Evolutionary conservation across 2,888 invertebrate genomes (phyloP).

Genomic region (Dolomedes plantarius): DNA sequence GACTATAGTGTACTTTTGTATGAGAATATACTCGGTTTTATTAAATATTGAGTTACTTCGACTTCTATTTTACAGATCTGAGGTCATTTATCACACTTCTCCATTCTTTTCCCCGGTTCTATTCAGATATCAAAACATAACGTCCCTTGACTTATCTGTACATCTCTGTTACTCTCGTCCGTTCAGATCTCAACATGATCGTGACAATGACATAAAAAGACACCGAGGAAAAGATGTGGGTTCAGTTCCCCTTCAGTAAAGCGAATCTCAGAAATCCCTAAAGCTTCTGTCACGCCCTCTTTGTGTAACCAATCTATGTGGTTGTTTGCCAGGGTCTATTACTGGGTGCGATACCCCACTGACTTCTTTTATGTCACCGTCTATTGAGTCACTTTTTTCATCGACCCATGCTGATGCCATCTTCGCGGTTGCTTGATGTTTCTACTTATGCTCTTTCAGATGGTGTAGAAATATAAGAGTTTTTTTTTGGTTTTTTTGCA

Average conservation of each 20-base stretch:
- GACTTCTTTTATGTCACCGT: neutral
- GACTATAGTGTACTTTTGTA: too few relatives aligned
- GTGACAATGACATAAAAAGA: conserved; percentile 6
- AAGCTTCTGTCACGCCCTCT: conserved; percentile 13
- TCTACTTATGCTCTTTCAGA: neutral
- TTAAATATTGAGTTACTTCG: too few relatives aligned
- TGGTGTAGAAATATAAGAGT: too few relatives aligned
- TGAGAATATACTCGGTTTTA: too few relatives aligned
- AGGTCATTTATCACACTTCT: too few relatives aligned
- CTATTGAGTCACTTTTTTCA: conserved; percentile 5
- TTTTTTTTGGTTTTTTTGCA: too few relatives aligned
- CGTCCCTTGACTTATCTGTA: neutral
- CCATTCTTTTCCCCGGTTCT: too few relatives aligned
- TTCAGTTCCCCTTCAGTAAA: conserved; percentile 2
- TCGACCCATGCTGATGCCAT: neutral
- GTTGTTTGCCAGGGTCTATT: conserved; percentile 9
- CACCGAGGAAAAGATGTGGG: neutral
- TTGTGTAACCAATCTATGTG: conserved; percentile 18
- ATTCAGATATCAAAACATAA: neutral
- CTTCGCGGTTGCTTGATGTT: neutral
- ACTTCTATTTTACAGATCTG: too few relatives aligned
- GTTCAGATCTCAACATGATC: neutral
- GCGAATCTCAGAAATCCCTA: conserved; percentile 16
- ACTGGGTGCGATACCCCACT: conserved; percentile 2
- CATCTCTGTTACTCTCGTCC: neutral